phyloP scores from a whole-genome alignment of 2,797 vertebrate genomes.

The Lacerta bilineata region DNA sequence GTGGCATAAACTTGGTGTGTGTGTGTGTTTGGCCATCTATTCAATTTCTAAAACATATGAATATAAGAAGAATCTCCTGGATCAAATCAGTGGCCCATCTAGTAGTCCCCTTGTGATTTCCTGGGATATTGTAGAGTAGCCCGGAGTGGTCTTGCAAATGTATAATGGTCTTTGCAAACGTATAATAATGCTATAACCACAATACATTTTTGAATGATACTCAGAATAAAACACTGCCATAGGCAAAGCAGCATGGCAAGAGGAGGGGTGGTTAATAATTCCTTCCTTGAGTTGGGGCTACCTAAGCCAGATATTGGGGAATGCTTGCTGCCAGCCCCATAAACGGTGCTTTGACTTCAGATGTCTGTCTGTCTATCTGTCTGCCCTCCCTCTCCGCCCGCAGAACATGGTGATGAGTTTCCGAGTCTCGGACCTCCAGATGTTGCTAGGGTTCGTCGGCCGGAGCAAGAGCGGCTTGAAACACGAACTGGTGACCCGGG shows the following conservation, averaged over 20 bases:
- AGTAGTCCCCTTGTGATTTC: too few species aligned
- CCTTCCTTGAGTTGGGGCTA: not conserved
- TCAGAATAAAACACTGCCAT: not conserved
- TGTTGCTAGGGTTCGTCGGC: constrained; percentile 96
- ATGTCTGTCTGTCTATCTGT: constrained; percentile 34
- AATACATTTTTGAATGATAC: not conserved
- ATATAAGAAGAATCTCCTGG: too few species aligned
- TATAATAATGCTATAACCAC: too few species aligned
- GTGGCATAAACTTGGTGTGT: not conserved
- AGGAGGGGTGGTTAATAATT: not conserved
- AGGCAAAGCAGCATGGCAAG: not conserved
- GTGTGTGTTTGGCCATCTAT: not conserved
- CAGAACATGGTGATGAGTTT: constrained; percentile 99
- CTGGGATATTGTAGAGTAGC: too few species aligned
- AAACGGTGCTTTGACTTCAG: not conserved
- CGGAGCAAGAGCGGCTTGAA: constrained; percentile 99
- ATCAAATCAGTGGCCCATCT: too few species aligned
- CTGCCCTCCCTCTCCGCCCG: not conserved
- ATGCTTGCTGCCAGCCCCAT: too few species aligned
- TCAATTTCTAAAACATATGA: too few species aligned
- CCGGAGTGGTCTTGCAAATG: too few species aligned
- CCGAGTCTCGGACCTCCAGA: constrained; percentile 98
- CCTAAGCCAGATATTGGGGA: too few species aligned
- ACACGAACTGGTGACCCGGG: constrained; percentile 96
- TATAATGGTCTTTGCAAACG: not conserved